Conservation (phyloP, 2,888 invertebrate species). For the Xiphydria camelus region DNA sequence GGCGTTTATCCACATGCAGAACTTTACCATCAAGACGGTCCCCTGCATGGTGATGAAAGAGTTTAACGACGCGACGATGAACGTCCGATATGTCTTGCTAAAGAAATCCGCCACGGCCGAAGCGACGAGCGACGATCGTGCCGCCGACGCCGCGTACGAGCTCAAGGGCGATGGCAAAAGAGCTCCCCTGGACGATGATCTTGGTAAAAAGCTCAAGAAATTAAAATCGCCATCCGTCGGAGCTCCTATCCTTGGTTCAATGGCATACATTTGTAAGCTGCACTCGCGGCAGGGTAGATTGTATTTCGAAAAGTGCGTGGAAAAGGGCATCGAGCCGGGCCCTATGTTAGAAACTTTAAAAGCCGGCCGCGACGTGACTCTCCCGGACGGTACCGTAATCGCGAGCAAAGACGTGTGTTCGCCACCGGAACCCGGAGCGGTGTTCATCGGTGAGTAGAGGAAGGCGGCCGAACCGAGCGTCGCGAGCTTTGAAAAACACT, state of each 20-base stretch:
- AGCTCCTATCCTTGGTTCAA: slow-evolving; percentile 49
- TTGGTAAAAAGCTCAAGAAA: slow-evolving; percentile 1
- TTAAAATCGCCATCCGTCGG: slow-evolving; percentile 16
- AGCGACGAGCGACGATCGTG: slow-evolving; percentile 16
- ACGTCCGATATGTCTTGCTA: slow-evolving; percentile 72
- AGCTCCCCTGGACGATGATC: background rate
- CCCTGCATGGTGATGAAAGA: slow-evolving; percentile 60
- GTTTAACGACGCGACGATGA: slow-evolving; percentile 76
- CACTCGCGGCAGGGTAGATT: slow-evolving; percentile 74
- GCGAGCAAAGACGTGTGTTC: slow-evolving; percentile 72
- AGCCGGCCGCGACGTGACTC: slow-evolving; percentile 75
- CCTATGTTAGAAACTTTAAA: slow-evolving; percentile 85
- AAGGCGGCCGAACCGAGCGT: slow-evolving; percentile 3
- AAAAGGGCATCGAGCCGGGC: slow-evolving; percentile 79
- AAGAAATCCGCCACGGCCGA: slow-evolving; percentile 42
- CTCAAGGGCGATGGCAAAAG: slow-evolving; percentile 48
- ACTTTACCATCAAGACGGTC: slow-evolving; percentile 69
- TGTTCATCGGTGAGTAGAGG: slow-evolving; percentile 69
- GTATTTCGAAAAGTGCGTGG: slow-evolving; percentile 77
- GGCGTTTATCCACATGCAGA: slow-evolving; percentile 75
- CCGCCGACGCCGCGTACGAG: slow-evolving; percentile 54
- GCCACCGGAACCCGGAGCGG: slow-evolving; percentile 73
- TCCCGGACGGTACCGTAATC: slow-evolving; percentile 76
- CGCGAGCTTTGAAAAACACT: slow-evolving; percentile 8
- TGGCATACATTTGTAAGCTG: slow-evolving; percentile 70